A percentile compares a stretch with the other conserved stretches of the same genome.
Evolutionary conservation across 2,797 vertebrate genomes (phyloP).

Genomic region (Hoplostethus mediterraneus): DNA sequence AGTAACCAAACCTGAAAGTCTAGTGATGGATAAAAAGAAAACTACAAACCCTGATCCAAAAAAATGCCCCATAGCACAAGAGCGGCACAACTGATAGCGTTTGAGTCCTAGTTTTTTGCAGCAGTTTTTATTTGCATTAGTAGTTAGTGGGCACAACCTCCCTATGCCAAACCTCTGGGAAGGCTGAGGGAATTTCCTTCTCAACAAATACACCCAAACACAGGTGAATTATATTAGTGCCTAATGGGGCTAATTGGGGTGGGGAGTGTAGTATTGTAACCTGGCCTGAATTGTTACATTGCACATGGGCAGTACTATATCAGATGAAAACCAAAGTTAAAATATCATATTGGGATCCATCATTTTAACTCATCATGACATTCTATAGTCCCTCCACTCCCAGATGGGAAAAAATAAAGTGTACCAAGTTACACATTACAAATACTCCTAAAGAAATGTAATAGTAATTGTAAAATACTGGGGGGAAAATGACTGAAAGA

Average conservation of each 20-base stretch:
- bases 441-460: too few species aligned
- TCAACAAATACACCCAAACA: constrained; percentile 24
- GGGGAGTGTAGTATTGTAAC: not conserved
- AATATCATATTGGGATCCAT: too few species aligned
- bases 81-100: not conserved
- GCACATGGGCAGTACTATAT: too few species aligned
- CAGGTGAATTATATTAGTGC: constrained; percentile 70
- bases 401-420: too few species aligned
- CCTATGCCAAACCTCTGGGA: not conserved
- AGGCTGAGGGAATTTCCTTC: not conserved
- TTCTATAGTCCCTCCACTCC: too few species aligned
- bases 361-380: not conserved
- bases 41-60: constrained; percentile 58
- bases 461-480: too few species aligned
- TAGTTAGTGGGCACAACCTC: not conserved
- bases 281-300: not conserved
- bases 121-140: constrained; percentile 4
- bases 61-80: constrained; percentile 57
- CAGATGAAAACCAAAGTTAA: too few species aligned
- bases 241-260: constrained; percentile 44
- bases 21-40: not conserved
- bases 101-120: not conserved
- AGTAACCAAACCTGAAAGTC: not conserved
- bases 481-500: too few species aligned
- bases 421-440: too few species aligned